Conservation (phyloP, 2,888 invertebrate genomes). For the Drosophila paranaensis region DNA sequence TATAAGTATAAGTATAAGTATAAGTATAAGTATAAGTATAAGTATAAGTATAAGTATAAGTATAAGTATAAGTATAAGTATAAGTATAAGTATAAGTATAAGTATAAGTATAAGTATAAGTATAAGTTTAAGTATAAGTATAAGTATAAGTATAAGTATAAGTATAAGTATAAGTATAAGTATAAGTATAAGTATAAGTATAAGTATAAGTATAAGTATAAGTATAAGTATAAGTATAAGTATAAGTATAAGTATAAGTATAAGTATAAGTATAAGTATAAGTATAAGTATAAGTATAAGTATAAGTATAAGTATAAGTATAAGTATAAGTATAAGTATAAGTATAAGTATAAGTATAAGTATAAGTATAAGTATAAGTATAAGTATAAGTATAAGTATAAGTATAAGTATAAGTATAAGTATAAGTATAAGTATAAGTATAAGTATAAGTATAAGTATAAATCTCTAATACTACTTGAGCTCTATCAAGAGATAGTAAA, state of each 20-base stretch:
- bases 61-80: slow-evolving; percentile 2
- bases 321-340: neutral
- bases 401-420: neutral
- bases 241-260: neutral
- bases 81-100: neutral
- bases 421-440: neutral
- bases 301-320: slow-evolving; percentile 2
- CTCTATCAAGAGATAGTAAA: neutral
- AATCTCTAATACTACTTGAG: neutral
- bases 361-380: neutral
- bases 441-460: neutral
- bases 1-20: neutral
- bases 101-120: slow-evolving; percentile 1
- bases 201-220: too few species aligned
- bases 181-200: too few species aligned
- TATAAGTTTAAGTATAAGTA: neutral
- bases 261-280: neutral
- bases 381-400: neutral
- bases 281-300: neutral
- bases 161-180: too few species aligned
- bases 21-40: neutral
- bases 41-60: slow-evolving; percentile 2
- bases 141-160: too few species aligned
- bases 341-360: neutral
- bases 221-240: too few species aligned